Conservation (phyloP, 1,140 invertebrate genomes). For the Macrobrachium rosenbergii region DNA sequence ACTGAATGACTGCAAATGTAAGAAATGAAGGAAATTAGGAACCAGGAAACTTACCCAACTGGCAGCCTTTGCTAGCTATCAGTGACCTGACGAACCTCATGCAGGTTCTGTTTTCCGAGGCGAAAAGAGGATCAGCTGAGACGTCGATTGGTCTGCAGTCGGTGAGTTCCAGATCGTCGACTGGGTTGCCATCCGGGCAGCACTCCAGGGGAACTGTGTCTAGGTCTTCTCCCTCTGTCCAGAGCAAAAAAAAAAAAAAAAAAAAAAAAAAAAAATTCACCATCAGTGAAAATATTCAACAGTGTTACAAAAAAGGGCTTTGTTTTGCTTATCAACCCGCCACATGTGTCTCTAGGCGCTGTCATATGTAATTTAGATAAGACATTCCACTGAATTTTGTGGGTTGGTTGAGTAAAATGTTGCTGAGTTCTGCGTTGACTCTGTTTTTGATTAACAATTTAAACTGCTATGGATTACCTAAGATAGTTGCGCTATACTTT, state of each 20-base stretch:
- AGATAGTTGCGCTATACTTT: no score
- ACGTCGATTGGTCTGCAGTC: conserved; percentile 46
- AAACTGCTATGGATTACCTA: no score
- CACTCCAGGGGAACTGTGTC: conserved; percentile 25
- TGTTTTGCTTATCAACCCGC: no score
- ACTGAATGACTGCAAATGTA: background rate
- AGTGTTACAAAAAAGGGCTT: no score
- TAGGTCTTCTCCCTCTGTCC: background rate
- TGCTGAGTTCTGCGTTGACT: no score
- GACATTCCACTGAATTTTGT: no score
- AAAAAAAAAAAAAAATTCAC: no score
- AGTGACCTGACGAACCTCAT: conserved; percentile 50
- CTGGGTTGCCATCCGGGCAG: background rate
- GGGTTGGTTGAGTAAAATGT: no score
- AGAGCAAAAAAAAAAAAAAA: no score
- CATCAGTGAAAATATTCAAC: background rate
- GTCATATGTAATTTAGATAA: no score
- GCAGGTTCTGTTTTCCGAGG: conserved; percentile 18
- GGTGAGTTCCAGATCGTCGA: background rate
- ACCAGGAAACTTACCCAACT: background rate
- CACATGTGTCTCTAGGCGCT: no score
- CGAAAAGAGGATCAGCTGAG: conserved; percentile 25
- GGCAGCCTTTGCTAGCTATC: conserved; percentile 33
- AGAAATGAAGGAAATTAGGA: background rate
- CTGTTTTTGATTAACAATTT: no score